A percentile compares a stretch with the other conserved stretches of the same genome.
These are phyloP conservation scores for Ostrea denselamellosa DNA, from an alignment of 1,140 invertebrate species.

Conservation along the genomic window DNA sequence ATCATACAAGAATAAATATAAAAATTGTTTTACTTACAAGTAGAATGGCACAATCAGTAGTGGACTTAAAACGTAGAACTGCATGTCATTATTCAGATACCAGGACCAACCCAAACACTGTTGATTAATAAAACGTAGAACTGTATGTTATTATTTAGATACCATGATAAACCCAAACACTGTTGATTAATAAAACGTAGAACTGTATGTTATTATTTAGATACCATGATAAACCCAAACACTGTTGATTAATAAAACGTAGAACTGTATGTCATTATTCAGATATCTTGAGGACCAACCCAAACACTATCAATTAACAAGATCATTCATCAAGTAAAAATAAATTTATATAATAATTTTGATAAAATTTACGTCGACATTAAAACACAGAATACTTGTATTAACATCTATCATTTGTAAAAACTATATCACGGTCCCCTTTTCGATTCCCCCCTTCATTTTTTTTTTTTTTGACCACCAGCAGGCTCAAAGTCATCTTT, in stretches of 20 bases:
- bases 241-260: conserved; percentile 80
- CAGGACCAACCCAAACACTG: conserved; percentile 87
- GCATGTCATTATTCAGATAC: conserved; percentile 90
- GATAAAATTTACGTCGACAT: no score
- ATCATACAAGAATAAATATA: no score
- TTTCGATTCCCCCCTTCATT: no score
- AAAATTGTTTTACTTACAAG: conserved; percentile 56
- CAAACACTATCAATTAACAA: no score
- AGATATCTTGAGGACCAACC: not conserved
- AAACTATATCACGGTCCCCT: no score
- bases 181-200: conserved; percentile 73
- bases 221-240: conserved; percentile 86
- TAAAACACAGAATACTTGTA: no score
- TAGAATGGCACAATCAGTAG: conserved; percentile 79
- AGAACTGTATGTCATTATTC: not conserved
- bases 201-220: conserved; percentile 87
- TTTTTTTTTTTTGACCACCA: no score
- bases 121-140: conserved; percentile 55
- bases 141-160: conserved; percentile 88
- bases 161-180: conserved; percentile 87
- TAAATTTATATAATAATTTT: no score
- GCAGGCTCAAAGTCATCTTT: no score
- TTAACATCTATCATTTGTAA: no score
- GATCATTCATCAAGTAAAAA: no score
- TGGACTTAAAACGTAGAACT: conserved; percentile 85